phyloP scores from a whole-genome alignment of 2,797 vertebrate species.

The Thamnophis elegans region DNA sequence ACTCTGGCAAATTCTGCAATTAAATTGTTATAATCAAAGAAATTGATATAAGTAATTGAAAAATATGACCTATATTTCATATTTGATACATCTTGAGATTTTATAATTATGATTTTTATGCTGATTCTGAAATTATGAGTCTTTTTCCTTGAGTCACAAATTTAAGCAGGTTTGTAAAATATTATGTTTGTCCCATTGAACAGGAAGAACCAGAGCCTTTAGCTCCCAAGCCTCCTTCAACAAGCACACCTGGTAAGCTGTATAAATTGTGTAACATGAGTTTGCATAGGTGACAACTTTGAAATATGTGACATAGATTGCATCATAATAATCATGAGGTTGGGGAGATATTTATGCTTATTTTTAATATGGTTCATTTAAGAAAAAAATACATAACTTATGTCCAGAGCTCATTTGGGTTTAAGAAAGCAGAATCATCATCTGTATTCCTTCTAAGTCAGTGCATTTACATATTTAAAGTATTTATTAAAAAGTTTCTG shows the following conservation, averaged over 20 bases:
- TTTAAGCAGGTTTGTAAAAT: not conserved
- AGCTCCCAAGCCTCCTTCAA: conserved; percentile 86
- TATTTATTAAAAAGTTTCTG: not conserved
- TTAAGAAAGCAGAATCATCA: not conserved
- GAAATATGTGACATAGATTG: not conserved
- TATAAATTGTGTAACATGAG: conserved; percentile 7
- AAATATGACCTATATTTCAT: not conserved
- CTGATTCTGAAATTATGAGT: not conserved
- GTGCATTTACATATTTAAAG: not conserved
- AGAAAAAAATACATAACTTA: not conserved
- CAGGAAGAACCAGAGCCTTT: conserved; percentile 88
- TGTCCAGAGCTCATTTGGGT: not conserved
- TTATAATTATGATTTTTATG: not conserved
- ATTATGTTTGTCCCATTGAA: conserved; percentile 49
- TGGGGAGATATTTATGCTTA: not conserved
- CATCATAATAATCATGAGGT: not conserved
- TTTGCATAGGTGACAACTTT: not conserved
- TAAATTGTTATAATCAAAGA: not conserved
- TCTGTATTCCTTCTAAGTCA: not conserved
- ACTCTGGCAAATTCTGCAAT: not conserved
- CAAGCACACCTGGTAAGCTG: conserved; percentile 92
- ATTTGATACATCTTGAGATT: not conserved
- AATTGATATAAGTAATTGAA: not conserved
- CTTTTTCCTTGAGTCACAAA: not conserved
- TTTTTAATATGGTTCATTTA: not conserved